phyloP scores from a whole-genome alignment of 2,888 invertebrate genomes.

The Chrysotoxum bicinctum region DNA sequence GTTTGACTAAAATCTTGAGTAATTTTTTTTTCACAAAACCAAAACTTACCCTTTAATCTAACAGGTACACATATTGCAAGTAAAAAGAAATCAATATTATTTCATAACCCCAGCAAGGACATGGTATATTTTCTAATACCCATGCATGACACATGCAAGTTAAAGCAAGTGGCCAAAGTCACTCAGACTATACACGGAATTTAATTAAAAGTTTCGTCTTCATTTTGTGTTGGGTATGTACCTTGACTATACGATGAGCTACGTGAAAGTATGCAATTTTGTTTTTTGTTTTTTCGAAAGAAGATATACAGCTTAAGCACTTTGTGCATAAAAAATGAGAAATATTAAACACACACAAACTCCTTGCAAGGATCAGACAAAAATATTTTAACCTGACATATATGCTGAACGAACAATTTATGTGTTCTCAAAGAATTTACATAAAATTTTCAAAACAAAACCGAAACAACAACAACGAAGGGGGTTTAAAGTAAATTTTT shows the following conservation, averaged over 20 bases:
- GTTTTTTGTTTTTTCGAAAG: background rate
- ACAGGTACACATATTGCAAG: background rate
- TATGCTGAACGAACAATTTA: background rate
- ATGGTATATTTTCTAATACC: background rate
- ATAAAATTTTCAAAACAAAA: slow-evolving; percentile 4
- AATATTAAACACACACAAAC: background rate
- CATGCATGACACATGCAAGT: background rate
- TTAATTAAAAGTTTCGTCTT: slow-evolving; percentile 49
- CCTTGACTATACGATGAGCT: background rate
- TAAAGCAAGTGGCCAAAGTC: slow-evolving; percentile 3
- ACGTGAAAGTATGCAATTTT: slow-evolving; percentile 26
- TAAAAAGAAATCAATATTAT: background rate
- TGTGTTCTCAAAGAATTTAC: slow-evolving; percentile 27
- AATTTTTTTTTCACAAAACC: background rate
- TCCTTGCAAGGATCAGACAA: background rate
- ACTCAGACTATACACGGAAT: slow-evolving; percentile 11
- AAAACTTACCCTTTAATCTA: background rate
- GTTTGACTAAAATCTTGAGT: no score
- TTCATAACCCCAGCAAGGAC: background rate
- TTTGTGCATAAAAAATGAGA: background rate
- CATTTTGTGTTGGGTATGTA: background rate
- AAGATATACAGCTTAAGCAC: slow-evolving; percentile 2
- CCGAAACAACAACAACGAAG: background rate
- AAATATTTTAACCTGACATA: background rate
- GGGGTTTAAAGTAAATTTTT: background rate